These are phyloP conservation scores for Ciconia stormi DNA, from an alignment of 2,113 vertebrate species.

Conservation along the genomic window DNA sequence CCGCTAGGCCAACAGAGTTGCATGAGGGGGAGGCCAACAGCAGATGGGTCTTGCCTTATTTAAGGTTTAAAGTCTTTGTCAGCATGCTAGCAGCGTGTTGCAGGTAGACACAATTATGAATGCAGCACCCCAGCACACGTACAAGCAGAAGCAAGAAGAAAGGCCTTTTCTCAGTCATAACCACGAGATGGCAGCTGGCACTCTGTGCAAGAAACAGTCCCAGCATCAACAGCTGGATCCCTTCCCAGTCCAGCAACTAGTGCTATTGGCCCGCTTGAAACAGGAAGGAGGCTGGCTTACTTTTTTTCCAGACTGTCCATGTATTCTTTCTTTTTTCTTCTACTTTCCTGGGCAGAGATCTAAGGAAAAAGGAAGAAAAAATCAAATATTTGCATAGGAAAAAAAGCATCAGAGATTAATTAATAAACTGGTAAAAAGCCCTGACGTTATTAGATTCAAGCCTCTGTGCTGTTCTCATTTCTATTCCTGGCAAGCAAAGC, in stretches of 20 bases:
- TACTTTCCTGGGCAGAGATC: constrained; percentile 98
- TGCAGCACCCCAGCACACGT: neutral
- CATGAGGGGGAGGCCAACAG: accelerated
- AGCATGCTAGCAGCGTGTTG: accelerated
- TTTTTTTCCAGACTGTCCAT: constrained; percentile 98
- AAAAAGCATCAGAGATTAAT: neutral
- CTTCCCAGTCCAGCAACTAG: neutral
- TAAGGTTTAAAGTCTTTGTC: neutral
- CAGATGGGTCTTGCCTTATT: neutral
- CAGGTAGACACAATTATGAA: neutral
- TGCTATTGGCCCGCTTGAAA: neutral
- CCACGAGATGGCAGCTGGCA: constrained; percentile 75
- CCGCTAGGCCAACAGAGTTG: neutral
- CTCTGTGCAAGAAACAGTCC: neutral
- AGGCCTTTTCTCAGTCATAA: constrained; percentile 22
- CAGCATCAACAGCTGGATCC: constrained; percentile 50
- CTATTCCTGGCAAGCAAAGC: constrained; percentile 11
- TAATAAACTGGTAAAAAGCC: neutral
- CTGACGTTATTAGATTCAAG: neutral
- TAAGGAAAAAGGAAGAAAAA: constrained; percentile 53
- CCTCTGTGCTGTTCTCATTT: neutral
- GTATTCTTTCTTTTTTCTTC: constrained; percentile 99
- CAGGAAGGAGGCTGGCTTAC: constrained; percentile 74
- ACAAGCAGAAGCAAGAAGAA: neutral
- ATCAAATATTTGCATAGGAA: constrained; percentile 20